These are phyloP conservation scores for Phylloscopus collybita DNA, from an alignment of 2,797 vertebrate species.

Conservation along the genomic window DNA sequence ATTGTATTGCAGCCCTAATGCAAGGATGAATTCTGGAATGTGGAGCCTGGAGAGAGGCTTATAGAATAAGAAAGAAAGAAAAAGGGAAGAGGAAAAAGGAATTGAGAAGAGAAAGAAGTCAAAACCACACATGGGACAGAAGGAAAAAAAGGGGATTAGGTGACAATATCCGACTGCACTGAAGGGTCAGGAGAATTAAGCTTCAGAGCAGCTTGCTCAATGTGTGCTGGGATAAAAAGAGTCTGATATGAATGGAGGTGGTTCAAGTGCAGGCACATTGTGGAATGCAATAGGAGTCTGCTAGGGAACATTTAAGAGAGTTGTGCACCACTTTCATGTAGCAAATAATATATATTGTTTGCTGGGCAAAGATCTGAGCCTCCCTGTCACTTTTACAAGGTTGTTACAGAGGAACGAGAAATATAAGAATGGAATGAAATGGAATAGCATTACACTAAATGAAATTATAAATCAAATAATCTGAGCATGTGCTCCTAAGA, in stretches of 20 bases:
- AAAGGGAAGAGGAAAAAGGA: conserved; percentile 78
- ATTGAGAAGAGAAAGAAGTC: conserved; percentile 82
- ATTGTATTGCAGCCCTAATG: conserved; percentile 77
- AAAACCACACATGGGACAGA: conserved; percentile 83
- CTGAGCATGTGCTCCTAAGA: conserved; percentile 21
- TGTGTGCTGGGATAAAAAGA: conserved; percentile 82
- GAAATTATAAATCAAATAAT: conserved; percentile 61
- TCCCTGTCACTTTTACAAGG: conserved; percentile 70
- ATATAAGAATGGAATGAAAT: conserved; percentile 41
- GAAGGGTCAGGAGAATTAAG: conserved; percentile 84
- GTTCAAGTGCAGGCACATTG: conserved; percentile 82
- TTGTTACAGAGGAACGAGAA: conserved; percentile 59
- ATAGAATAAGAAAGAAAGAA: conserved; percentile 76
- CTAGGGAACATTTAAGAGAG: conserved; percentile 73
- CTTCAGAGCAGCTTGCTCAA: conserved; percentile 80
- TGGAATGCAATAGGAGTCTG: conserved; percentile 74
- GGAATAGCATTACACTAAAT: conserved; percentile 17
- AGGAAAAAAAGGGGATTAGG: conserved; percentile 85
- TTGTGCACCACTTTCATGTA: conserved; percentile 77
- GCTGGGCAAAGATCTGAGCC: conserved; percentile 68
- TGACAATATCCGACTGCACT: conserved; percentile 84
- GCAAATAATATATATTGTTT: conserved; percentile 74
- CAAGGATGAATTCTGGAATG: conserved; percentile 82
- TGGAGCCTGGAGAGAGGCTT: conserved; percentile 76
- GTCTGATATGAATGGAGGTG: conserved; percentile 76